Base-by-base conservation (phyloP, 1,140 invertebrate species). In the Apis dorsata region DNA sequence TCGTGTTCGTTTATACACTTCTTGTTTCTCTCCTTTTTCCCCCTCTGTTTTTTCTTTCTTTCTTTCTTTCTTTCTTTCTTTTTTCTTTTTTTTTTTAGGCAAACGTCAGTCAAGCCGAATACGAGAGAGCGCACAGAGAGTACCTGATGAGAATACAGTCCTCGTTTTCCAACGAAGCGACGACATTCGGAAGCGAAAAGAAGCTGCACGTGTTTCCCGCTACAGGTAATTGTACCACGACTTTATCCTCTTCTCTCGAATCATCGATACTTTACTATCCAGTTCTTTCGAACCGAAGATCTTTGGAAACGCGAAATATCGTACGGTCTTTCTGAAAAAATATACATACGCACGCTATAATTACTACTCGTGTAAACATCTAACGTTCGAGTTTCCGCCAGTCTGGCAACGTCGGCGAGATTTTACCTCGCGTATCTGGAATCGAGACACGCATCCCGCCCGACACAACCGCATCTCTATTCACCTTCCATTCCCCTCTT, bases 101-200 rank as follows among this genome's bases (percentile, higher is more conserved):
- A 79, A 94, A 94, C 90, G 91, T 94, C 87, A 94, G 94, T 89
- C 93, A 94, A 88, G 88, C 90, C 34, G 94, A 94, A 88, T 94
- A 94, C 90, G 93, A 94, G 81, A 92, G 93, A 88, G 94, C 94
- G 79, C 93, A 94, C 91, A 90, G 89, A 88, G 94, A 94, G 91
- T 94, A 94, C 91, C 91, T 94, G 90, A 92, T 90, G 76, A 92
- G 91, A 90, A 87, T 94, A 81, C 90, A 91, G 85, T 89, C 85
- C 77, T 84, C 89, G 72, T 82, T 87, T 44, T 44, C 34, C 83
- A 86, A 88, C 87, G 89, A 87, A 44, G 68, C 90, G 90, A 88
- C 34, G 34, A 89, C 69, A 65, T 51, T 70, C 82, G 78, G 24
- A 86, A 84, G 85, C 87, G 85, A 80, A 55, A 92, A 91, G 85